Percentiles rank a stretch among this genome's conserved stretches.
Conservation (phyloP, 1,140 invertebrate species). For the Drosophila miranda region DNA sequence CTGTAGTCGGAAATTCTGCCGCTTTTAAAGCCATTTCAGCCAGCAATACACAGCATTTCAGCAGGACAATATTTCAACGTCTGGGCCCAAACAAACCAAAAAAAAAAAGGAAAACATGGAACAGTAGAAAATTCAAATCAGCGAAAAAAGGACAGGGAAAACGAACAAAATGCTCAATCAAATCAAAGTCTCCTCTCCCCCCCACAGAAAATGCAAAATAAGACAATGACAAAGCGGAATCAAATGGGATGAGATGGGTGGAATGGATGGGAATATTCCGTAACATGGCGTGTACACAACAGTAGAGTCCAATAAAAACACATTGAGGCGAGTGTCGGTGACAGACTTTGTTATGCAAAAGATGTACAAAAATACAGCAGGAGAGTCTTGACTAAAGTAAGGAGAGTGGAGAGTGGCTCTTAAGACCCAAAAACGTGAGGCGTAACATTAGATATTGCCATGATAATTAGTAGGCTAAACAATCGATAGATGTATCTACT, state of each 20-base stretch:
- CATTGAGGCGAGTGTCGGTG: conserved; percentile 44
- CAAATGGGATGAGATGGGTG: conserved; percentile 1
- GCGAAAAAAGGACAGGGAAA: conserved; percentile 35
- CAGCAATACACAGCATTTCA: neutral
- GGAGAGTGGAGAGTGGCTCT: conserved; percentile 7
- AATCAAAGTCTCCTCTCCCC: conserved; percentile 53
- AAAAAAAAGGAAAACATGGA: conserved; percentile 3
- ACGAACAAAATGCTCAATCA: conserved; percentile 71
- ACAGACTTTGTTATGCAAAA: conserved; percentile 42
- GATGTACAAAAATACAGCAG: conserved; percentile 3
- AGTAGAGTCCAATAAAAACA: conserved; percentile 39
- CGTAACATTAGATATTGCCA: neutral
- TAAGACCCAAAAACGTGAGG: too few relatives aligned
- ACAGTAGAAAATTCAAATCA: conserved; percentile 55
- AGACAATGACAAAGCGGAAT: conserved; percentile 58
- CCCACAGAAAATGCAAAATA: conserved; percentile 62
- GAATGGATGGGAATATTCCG: conserved; percentile 1
- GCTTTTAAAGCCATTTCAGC: conserved; percentile 26
- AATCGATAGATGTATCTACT: too few relatives aligned
- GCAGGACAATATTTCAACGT: conserved; percentile 38
- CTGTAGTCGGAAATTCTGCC: conserved; percentile 33
- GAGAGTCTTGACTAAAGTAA: conserved; percentile 1
- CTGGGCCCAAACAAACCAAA: conserved; percentile 1
- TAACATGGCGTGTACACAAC: too few relatives aligned
- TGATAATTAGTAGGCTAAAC: too few relatives aligned